Conservation (phyloP, 2,113 vertebrate genomes). For the Xenus cinereus region DNA sequence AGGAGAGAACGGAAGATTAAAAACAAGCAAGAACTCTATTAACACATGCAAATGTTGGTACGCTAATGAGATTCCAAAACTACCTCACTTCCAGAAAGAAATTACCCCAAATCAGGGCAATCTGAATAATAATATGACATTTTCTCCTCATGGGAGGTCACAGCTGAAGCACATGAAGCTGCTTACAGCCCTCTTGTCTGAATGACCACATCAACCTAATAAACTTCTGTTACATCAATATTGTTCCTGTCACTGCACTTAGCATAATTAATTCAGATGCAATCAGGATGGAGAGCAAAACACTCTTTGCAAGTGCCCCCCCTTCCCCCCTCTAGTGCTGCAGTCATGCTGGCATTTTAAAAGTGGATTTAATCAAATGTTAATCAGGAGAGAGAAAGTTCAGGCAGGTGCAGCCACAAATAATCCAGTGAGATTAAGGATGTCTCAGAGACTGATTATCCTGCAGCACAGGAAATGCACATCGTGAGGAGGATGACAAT, state of each 20-base stretch:
- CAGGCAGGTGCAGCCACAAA: slow-evolving; percentile 48
- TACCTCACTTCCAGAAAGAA: not conserved
- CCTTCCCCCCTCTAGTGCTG: not conserved
- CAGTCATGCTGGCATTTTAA: slow-evolving; percentile 40
- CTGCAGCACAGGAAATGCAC: slow-evolving; percentile 5
- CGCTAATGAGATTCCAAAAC: slow-evolving; percentile 52
- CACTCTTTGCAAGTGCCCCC: not conserved
- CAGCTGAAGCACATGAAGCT: not conserved
- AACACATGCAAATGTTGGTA: slow-evolving; percentile 37
- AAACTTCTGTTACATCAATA: slow-evolving; percentile 69
- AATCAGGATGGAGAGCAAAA: slow-evolving; percentile 68
- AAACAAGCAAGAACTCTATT: slow-evolving; percentile 49
- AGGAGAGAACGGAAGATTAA: not conserved
- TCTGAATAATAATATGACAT: slow-evolving; percentile 61
- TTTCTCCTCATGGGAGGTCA: slow-evolving; percentile 28
- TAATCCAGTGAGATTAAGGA: slow-evolving; percentile 54
- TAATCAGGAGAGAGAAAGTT: slow-evolving; percentile 66
- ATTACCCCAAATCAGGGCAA: slow-evolving; percentile 52
- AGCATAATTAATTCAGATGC: slow-evolving; percentile 63
- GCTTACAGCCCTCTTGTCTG: slow-evolving; percentile 15
- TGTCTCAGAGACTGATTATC: slow-evolving; percentile 25
- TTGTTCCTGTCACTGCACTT: slow-evolving; percentile 61
- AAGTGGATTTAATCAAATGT: slow-evolving; percentile 68
- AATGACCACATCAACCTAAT: slow-evolving; percentile 58
- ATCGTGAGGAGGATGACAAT: not conserved